Conservation (phyloP, 2,113 vertebrate genomes). For the Spermophilus dauricus region DNA sequence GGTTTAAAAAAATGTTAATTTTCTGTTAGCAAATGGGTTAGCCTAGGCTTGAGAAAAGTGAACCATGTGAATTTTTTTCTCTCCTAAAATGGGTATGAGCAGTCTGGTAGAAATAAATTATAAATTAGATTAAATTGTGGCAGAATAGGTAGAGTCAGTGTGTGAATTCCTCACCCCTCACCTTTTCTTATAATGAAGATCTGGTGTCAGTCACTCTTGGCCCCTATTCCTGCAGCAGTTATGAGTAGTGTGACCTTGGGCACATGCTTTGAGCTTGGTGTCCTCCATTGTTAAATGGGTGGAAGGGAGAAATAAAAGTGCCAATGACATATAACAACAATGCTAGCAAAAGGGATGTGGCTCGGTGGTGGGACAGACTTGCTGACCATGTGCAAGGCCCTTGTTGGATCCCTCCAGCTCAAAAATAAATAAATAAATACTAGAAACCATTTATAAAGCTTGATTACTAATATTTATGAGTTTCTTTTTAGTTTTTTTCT, state of each 20-base stretch:
- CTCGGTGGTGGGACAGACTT: too few species aligned
- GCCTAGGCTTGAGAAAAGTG: neutral
- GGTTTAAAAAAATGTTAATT: neutral
- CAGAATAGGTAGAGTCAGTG: neutral
- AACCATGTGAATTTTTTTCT: neutral
- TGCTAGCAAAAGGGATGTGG: too few species aligned
- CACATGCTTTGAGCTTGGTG: neutral
- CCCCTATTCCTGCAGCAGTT: neutral
- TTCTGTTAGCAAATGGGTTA: neutral
- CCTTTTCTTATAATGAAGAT: neutral
- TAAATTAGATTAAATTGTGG: slow-evolving; percentile 12
- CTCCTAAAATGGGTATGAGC: neutral
- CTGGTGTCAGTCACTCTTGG: neutral
- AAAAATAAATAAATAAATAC: neutral
- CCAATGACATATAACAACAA: neutral
- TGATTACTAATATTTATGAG: neutral
- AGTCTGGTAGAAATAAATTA: neutral
- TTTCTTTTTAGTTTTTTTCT: neutral
- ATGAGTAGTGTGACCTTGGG: neutral
- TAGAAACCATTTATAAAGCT: neutral
- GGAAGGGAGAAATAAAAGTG: neutral
- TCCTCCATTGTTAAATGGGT: neutral
- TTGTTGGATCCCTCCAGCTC: too few species aligned
- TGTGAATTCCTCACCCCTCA: neutral
- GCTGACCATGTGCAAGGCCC: too few species aligned